Evolutionary conservation across 2,888 invertebrate species (phyloP).

Genomic region (Acrocyrtus sp.): DNA sequence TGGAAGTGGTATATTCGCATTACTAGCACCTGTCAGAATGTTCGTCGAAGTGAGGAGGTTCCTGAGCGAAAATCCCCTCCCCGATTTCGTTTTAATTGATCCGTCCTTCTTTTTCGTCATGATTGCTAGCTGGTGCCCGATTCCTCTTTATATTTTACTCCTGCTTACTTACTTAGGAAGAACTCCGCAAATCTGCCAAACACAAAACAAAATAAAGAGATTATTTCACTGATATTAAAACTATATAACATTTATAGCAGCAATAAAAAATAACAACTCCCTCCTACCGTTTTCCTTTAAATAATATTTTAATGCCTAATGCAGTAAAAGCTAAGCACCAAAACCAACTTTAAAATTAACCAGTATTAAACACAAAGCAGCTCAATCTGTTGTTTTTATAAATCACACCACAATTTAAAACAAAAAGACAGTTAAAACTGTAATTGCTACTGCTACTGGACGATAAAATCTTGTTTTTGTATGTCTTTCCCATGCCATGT

Average conservation of each 20-base stretch:
- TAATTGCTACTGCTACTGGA: no score
- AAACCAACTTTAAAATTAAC: no score
- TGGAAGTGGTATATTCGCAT: constrained; percentile 59
- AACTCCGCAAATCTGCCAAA: not conserved
- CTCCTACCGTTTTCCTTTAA: no score
- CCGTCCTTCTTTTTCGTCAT: constrained; percentile 62
- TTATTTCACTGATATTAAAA: not conserved
- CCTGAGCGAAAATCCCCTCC: constrained; percentile 60
- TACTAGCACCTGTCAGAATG: constrained; percentile 56
- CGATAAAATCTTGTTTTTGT: no score
- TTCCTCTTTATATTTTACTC: no score
- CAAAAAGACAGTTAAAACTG: no score
- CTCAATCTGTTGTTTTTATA: not conserved
- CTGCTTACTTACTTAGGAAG: no score
- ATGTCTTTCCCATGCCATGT: no score
- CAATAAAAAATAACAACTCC: not conserved
- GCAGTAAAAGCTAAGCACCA: no score
- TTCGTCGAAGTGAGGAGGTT: constrained; percentile 59
- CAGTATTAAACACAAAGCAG: not conserved
- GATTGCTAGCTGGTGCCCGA: not conserved
- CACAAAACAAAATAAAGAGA: not conserved
- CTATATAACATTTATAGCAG: not conserved
- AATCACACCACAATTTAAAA: not conserved
- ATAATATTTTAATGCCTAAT: no score
- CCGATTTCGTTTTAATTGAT: constrained; percentile 50